These are phyloP conservation scores for Ptyas mucosa DNA, from an alignment of 2,113 vertebrate species.

Conservation along the genomic window DNA sequence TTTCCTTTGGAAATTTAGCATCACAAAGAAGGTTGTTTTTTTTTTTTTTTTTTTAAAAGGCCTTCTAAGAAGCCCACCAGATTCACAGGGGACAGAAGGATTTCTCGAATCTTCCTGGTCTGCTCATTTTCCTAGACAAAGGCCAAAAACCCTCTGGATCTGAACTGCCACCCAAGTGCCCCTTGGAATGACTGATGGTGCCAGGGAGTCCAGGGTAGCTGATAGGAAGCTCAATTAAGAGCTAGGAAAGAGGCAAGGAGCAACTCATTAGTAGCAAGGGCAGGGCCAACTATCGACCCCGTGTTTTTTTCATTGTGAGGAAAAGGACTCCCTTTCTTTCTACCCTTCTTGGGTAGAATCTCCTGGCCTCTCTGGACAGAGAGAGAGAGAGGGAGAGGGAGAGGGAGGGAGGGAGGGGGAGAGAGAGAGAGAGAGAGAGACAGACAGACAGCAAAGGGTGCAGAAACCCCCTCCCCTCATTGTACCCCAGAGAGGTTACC, in stretches of 20 bases:
- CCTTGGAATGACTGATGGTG: neutral
- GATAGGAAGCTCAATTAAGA: conserved; percentile 4
- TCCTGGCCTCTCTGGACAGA: neutral
- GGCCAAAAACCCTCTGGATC: neutral
- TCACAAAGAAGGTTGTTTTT: neutral
- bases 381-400: too few relatives aligned
- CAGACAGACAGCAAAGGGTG: fast-evolving
- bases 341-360: neutral
- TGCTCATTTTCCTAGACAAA: neutral
- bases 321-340: neutral
- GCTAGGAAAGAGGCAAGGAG: neutral
- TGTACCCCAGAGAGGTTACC: neutral
- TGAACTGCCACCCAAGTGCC: neutral
- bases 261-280: neutral
- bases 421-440: too few relatives aligned
- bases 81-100: neutral
- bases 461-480: neutral
- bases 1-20: neutral
- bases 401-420: too few relatives aligned
- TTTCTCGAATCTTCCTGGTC: neutral
- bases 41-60: too few relatives aligned
- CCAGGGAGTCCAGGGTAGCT: neutral
- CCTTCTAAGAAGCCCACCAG: neutral
- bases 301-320: neutral
- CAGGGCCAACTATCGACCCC: fast-evolving